These are phyloP conservation scores for Schizopygopsis pylzovi DNA, from an alignment of 2,797 vertebrate genomes.

Conservation along the genomic window DNA sequence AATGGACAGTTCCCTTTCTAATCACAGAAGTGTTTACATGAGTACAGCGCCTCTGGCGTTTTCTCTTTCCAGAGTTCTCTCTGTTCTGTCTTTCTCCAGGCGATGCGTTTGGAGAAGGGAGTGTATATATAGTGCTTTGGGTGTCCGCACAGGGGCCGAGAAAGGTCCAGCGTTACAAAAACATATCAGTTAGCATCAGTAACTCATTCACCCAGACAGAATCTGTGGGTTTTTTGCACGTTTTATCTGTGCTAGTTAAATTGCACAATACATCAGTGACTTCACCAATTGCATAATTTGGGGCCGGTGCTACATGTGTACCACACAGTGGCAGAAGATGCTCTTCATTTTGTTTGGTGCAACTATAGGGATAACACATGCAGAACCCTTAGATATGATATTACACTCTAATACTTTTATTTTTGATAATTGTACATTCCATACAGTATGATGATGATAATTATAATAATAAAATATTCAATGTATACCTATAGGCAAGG, in stretches of 20 bases:
- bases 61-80: constrained; percentile 23
- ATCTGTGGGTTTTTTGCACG: background rate
- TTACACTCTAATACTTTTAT: background rate
- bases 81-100: constrained; percentile 41
- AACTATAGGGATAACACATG: background rate
- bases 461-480: too few species aligned
- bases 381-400: background rate
- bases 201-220: background rate
- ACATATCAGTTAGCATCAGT: background rate
- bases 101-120: constrained; percentile 55
- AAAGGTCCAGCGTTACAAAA: background rate
- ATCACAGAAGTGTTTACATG: constrained; percentile 48
- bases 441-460: background rate
- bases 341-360: too few species aligned
- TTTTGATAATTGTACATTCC: background rate
- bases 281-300: background rate
- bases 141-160: constrained; percentile 1
- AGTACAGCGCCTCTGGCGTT: constrained; percentile 24
- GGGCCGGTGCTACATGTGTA: background rate
- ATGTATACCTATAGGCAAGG: too few species aligned
- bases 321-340: too few species aligned
- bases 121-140: background rate
- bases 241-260: background rate
- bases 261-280: background rate
- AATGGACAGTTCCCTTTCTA: constrained; percentile 22